These are phyloP conservation scores for Beaufortia kweichowensis DNA, from an alignment of 2,113 vertebrate genomes.

Conservation along the genomic window DNA sequence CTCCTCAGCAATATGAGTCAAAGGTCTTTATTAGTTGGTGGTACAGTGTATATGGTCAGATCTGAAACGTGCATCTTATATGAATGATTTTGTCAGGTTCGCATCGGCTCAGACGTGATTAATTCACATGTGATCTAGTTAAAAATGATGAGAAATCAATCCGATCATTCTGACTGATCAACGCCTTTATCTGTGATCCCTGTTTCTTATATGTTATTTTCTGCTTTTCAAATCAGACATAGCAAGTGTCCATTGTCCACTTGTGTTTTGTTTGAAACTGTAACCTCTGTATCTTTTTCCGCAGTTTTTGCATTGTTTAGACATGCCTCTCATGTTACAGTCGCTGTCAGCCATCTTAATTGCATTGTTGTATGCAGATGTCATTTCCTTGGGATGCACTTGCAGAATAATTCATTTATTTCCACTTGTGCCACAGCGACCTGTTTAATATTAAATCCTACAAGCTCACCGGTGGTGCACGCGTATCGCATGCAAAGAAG, in stretches of 20 bases:
- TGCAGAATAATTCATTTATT: slow-evolving; percentile 62
- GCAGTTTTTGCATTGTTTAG: background rate
- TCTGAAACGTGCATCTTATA: background rate
- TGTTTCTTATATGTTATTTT: background rate
- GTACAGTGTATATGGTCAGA: too few species aligned
- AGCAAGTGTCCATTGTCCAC: background rate
- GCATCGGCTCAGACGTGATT: background rate
- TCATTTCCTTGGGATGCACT: slow-evolving; percentile 33
- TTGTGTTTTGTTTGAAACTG: slow-evolving; percentile 6
- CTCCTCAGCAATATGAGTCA: too few species aligned
- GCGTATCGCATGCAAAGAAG: slow-evolving; percentile 63
- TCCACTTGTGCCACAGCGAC: slow-evolving; percentile 41
- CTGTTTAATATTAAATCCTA: slow-evolving; percentile 63
- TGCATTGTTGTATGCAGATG: slow-evolving; percentile 60
- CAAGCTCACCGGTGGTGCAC: slow-evolving; percentile 27
- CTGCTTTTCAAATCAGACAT: slow-evolving; percentile 2
- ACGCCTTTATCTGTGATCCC: too few species aligned
- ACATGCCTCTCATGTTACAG: background rate
- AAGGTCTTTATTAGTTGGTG: too few species aligned
- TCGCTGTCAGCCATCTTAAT: slow-evolving; percentile 30
- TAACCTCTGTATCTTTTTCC: background rate
- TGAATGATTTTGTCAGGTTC: background rate
- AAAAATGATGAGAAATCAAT: too few species aligned
- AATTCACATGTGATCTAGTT: too few species aligned
- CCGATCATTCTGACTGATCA: too few species aligned